Conservation (phyloP, 2,888 invertebrate species). For the Harpalus rubripes region DNA sequence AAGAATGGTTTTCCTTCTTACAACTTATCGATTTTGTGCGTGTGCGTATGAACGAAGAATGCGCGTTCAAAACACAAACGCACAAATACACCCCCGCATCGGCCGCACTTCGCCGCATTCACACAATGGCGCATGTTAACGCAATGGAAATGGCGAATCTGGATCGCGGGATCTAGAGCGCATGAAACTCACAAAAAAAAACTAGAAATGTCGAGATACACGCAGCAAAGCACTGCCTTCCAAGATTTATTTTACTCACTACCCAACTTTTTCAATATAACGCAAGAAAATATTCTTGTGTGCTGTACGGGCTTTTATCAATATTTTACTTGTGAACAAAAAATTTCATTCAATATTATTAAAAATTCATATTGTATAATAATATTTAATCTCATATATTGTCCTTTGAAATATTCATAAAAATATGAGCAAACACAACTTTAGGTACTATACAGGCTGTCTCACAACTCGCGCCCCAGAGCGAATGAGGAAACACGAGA, state of each 20-base stretch:
- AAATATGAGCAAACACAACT: neutral
- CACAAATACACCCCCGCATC: constrained; percentile 37
- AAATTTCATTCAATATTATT: neutral
- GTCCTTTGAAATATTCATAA: neutral
- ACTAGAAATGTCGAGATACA: constrained; percentile 5
- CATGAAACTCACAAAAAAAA: neutral
- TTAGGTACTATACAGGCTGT: neutral
- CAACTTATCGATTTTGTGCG: constrained; percentile 59
- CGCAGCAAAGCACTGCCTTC: neutral
- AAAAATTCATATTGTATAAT: neutral
- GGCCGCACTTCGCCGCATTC: constrained; percentile 18
- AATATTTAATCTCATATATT: constrained; percentile 2
- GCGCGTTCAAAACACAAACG: constrained; percentile 55
- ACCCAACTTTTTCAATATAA: constrained; percentile 13
- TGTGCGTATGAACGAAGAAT: constrained; percentile 52
- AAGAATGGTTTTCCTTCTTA: constrained; percentile 66
- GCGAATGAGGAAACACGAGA: too few species aligned
- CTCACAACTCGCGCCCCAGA: too few species aligned
- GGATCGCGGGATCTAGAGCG: constrained; percentile 14
- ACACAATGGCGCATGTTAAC: constrained; percentile 51
- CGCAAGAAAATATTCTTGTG: constrained; percentile 21
- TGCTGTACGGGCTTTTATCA: neutral
- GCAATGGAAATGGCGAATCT: constrained; percentile 37
- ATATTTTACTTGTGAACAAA: constrained; percentile 30
- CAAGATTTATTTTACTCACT: constrained; percentile 13